Conservation (phyloP, 2,888 invertebrate species). For the Erebia epiphron region DNA sequence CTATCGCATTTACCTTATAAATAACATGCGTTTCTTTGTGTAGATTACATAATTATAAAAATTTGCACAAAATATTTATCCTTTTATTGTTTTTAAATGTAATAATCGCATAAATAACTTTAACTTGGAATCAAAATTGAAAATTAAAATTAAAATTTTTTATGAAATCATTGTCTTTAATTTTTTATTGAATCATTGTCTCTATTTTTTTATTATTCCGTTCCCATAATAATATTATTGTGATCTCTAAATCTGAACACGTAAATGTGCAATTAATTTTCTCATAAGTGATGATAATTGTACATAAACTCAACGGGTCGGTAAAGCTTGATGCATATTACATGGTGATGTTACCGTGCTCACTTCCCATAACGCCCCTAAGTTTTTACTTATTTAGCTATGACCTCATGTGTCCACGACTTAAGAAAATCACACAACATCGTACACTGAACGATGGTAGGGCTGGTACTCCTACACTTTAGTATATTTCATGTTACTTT, state of each 20-base stretch:
- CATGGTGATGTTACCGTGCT: constrained; percentile 77
- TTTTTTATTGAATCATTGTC: constrained; percentile 25
- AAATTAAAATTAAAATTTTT: constrained; percentile 8
- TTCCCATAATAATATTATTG: constrained; percentile 35
- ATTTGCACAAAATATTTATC: constrained; percentile 1
- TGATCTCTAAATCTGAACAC: constrained; percentile 38
- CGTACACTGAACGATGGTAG: constrained; percentile 63
- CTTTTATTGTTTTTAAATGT: neutral
- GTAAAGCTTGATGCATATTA: constrained; percentile 70
- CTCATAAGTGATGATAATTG: constrained; percentile 59
- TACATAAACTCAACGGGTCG: constrained; percentile 65
- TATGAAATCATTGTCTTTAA: constrained; percentile 24
- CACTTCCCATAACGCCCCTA: constrained; percentile 83
- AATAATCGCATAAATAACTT: neutral
- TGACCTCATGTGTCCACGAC: constrained; percentile 82
- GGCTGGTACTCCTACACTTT: constrained; percentile 53
- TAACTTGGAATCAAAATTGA: constrained; percentile 2
- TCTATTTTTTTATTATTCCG: constrained; percentile 23
- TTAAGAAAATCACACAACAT: constrained; percentile 81
- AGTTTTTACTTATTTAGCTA: constrained; percentile 80
- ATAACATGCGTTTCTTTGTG: neutral
- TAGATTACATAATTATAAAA: neutral
- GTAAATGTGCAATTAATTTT: constrained; percentile 49
- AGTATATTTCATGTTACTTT: neutral
- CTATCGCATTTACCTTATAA: neutral